These are phyloP conservation scores for Ceratosolen solmsi DNA, from an alignment of 1,140 invertebrate species.

Conservation along the genomic window DNA sequence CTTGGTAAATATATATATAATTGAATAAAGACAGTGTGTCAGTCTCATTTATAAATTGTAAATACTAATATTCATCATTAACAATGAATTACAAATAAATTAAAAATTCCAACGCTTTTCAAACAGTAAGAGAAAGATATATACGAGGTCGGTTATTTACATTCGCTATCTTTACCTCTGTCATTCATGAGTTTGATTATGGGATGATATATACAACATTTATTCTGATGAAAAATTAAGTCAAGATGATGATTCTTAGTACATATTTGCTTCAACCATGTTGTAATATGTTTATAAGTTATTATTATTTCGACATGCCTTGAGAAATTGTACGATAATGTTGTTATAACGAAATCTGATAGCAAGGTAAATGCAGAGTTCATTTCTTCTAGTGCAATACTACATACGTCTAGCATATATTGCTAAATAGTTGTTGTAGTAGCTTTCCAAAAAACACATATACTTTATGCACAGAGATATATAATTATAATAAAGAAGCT, in stretches of 20 bases:
- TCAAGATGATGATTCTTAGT: not conserved
- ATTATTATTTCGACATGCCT: not conserved
- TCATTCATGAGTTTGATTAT: not conserved
- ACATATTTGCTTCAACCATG: not conserved
- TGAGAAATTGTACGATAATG: not conserved
- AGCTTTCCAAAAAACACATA: not conserved
- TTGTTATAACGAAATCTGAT: not conserved
- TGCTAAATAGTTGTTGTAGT: not conserved
- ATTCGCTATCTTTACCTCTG: not conserved
- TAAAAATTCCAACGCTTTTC: conserved; percentile 14
- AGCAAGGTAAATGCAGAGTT: not conserved
- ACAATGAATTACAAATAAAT: not conserved
- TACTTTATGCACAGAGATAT: not conserved
- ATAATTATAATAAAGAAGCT: not conserved
- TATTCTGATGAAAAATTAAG: not conserved
- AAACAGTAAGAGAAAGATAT: not conserved
- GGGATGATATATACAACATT: not conserved
- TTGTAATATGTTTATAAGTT: not conserved
- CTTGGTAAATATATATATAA: not conserved
- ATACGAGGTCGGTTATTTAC: not conserved
- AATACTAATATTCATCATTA: not conserved
- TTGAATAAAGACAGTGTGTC: not conserved
- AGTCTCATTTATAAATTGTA: not conserved
- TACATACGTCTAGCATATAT: not conserved
- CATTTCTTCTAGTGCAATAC: not conserved